These are phyloP conservation scores for Hepsetus odoe DNA, from an alignment of 2,113 vertebrate genomes.

Conservation along the genomic window DNA sequence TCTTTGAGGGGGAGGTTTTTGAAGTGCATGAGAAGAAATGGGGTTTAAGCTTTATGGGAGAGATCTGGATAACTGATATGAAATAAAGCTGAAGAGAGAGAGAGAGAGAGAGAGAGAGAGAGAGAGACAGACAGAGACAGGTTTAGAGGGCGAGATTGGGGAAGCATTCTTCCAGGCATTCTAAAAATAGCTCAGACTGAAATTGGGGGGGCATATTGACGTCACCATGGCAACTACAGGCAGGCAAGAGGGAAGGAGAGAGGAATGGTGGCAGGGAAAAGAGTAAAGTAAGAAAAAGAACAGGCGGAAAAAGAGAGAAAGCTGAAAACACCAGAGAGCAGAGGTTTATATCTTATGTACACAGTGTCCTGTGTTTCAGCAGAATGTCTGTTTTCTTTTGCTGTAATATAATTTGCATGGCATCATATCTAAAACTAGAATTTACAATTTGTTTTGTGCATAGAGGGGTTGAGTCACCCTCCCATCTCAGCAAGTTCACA, in stretches of 20 bases:
- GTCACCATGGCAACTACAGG: slow-evolving; percentile 55
- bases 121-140: not conserved
- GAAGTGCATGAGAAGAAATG: slow-evolving; percentile 25
- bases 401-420: too few relatives aligned
- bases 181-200: slow-evolving; percentile 56
- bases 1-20: slow-evolving; percentile 32
- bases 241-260: slow-evolving; percentile 10
- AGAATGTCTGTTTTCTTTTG: too few relatives aligned
- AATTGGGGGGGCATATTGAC: slow-evolving; percentile 50
- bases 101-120: not conserved
- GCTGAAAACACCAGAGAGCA: not conserved
- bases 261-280: slow-evolving; percentile 19
- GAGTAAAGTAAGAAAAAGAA: slow-evolving; percentile 28
- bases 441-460: too few relatives aligned
- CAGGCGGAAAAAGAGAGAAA: not conserved
- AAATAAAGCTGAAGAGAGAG: slow-evolving; percentile 23
- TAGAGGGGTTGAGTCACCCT: too few relatives aligned
- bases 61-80: slow-evolving; percentile 47
- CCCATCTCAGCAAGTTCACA: too few relatives aligned
- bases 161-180: slow-evolving; percentile 50
- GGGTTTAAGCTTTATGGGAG: slow-evolving; percentile 47
- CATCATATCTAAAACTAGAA: too few relatives aligned
- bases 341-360: not conserved
- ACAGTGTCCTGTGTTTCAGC: too few relatives aligned
- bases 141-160: slow-evolving; percentile 33